phyloP scores from a whole-genome alignment of 2,113 vertebrate genomes.

The Ursus arctos region DNA sequence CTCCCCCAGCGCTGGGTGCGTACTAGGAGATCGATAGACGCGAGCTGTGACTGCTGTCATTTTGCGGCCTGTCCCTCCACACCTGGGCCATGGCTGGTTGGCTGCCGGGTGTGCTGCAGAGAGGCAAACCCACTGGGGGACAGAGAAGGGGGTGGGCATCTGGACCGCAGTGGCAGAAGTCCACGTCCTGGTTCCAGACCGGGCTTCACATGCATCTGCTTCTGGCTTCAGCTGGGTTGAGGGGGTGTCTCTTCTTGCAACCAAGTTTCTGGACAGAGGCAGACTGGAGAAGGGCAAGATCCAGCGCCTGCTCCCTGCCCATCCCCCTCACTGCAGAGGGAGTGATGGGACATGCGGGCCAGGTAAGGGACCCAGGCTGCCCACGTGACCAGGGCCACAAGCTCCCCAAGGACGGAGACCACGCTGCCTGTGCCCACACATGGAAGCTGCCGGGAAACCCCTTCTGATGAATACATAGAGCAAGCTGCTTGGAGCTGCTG shows the following conservation, averaged over 20 bases:
- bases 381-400: neutral
- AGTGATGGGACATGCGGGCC: neutral
- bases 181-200: neutral
- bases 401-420: neutral
- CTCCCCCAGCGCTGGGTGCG: neutral
- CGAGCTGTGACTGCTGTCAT: neutral
- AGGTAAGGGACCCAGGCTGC: neutral
- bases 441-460: neutral
- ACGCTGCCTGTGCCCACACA: rapidly evolving
- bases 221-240: neutral
- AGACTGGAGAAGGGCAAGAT: neutral
- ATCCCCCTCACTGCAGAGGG: rapidly evolving
- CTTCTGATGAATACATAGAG: rapidly evolving
- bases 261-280: neutral
- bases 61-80: neutral
- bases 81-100: neutral
- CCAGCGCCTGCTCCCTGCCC: neutral
- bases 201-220: neutral
- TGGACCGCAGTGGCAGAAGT: neutral
- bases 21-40: neutral
- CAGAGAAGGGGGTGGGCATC: neutral
- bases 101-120: neutral
- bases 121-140: neutral
- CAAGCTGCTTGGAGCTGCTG: neutral
- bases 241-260: neutral